Evolutionary conservation across 1,140 invertebrate species (phyloP).

Genomic region (Drosophila suzukii): DNA sequence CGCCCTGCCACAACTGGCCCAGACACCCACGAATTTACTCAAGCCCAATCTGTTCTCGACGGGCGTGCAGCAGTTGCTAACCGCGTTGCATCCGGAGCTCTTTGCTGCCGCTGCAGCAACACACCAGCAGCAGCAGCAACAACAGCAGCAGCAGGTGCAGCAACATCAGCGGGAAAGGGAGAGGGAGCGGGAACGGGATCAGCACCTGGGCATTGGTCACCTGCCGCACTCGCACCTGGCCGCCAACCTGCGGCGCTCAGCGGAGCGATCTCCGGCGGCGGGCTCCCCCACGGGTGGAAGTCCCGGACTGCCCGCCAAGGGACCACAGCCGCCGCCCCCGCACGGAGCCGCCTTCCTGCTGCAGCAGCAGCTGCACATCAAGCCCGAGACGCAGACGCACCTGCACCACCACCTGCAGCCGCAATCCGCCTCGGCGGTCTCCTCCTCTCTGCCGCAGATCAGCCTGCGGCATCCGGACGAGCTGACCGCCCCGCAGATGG

Average conservation of each 20-base stretch:
- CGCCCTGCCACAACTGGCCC: conserved; percentile 72
- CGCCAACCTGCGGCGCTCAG: conserved; percentile 64
- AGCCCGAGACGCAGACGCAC: conserved; percentile 75
- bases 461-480: conserved; percentile 74
- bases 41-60: conserved; percentile 82
- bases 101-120: conserved; percentile 80
- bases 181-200: conserved; percentile 25
- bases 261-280: conserved; percentile 56
- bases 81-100: conserved; percentile 79
- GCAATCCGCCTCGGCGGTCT: conserved; percentile 20
- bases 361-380: conserved; percentile 79
- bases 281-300: conserved; percentile 56
- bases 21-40: conserved; percentile 81
- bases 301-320: conserved; percentile 59
- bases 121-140: conserved; percentile 79
- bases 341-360: conserved; percentile 67
- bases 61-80: conserved; percentile 81
- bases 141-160: conserved; percentile 42
- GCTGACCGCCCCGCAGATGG: conserved; percentile 71
- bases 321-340: conserved; percentile 47
- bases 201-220: conserved; percentile 46
- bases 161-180: conserved; percentile 47
- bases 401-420: conserved; percentile 69
- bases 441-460: conserved; percentile 62
- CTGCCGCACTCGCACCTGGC: conserved; percentile 65